These are phyloP conservation scores for Avahi laniger DNA, from an alignment of 2,797 vertebrate genomes.

Conservation along the genomic window DNA sequence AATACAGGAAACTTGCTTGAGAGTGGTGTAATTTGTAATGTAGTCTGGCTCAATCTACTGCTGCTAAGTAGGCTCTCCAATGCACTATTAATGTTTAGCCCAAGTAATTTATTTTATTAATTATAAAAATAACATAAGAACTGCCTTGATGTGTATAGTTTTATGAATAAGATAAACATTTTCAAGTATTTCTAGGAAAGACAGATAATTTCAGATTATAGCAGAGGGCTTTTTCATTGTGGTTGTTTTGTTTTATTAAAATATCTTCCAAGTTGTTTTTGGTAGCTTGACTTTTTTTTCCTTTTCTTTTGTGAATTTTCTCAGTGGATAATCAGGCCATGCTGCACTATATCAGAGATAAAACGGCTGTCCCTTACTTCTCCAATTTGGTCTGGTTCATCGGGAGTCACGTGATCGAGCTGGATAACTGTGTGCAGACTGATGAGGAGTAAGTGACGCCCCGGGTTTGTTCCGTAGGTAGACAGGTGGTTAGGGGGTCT, in stretches of 20 bases:
- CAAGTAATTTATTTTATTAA: neutral
- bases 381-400: constrained; percentile 99
- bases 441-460: constrained; percentile 95
- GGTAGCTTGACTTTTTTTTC: constrained; percentile 61
- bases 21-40: neutral
- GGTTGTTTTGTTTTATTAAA: neutral
- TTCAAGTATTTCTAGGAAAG: constrained; percentile 62
- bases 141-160: constrained; percentile 51
- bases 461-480: neutral
- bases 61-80: neutral
- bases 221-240: constrained; percentile 50
- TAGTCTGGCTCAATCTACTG: constrained; percentile 11
- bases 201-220: constrained; percentile 70
- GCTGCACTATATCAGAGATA: constrained; percentile 98
- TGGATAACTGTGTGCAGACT: constrained; percentile 98
- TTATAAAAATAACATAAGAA: constrained; percentile 54
- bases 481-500: neutral
- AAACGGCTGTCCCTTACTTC: constrained; percentile 98
- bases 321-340: constrained; percentile 99
- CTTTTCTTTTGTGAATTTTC: constrained; percentile 65
- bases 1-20: constrained; percentile 46
- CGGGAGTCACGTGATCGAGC: constrained; percentile 97
- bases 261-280: constrained; percentile 56
- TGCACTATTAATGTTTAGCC: neutral
- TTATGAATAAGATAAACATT: constrained; percentile 57